Conservation (phyloP, 2,888 invertebrate species). For the Bibio marci region DNA sequence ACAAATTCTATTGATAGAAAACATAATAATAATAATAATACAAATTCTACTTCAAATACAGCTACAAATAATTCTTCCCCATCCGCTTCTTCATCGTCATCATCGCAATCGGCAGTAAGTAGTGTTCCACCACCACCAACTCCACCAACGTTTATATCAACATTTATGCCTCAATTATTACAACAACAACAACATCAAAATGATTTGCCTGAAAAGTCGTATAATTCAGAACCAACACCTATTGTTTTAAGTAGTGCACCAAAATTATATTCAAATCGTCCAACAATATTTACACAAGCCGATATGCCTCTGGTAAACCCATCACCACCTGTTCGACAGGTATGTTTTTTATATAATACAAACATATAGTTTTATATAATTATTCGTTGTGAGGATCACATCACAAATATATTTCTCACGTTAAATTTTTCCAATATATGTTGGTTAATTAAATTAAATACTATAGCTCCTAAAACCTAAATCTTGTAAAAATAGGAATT, state of each 20-base stretch:
- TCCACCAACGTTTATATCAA: slow-evolving; percentile 24
- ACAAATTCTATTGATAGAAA: slow-evolving; percentile 38
- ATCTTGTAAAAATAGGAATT: no score
- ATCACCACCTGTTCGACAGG: slow-evolving; percentile 11
- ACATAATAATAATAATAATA: no score
- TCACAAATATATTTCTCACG: no score
- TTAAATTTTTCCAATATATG: no score
- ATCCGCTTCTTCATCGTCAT: slow-evolving; percentile 41
- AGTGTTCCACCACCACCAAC: slow-evolving; percentile 20
- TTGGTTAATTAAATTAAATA: no score
- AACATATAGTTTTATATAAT: no score
- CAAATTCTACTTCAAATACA: no score
- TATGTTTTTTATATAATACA: background rate
- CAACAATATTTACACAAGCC: slow-evolving; percentile 19
- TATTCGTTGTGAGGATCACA: no score
- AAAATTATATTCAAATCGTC: slow-evolving; percentile 42
- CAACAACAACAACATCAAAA: slow-evolving; percentile 17
- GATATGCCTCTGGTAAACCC: slow-evolving; percentile 23
- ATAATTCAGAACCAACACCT: slow-evolving; percentile 31
- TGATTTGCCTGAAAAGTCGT: slow-evolving; percentile 31
- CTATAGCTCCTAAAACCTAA: no score
- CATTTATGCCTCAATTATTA: slow-evolving; percentile 26
- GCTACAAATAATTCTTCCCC: no score
- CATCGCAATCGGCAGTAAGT: slow-evolving; percentile 22
- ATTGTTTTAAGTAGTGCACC: slow-evolving; percentile 53